Evolutionary conservation across 2,797 vertebrate species (phyloP).

Genomic region (Tympanoctomys barrerae): DNA sequence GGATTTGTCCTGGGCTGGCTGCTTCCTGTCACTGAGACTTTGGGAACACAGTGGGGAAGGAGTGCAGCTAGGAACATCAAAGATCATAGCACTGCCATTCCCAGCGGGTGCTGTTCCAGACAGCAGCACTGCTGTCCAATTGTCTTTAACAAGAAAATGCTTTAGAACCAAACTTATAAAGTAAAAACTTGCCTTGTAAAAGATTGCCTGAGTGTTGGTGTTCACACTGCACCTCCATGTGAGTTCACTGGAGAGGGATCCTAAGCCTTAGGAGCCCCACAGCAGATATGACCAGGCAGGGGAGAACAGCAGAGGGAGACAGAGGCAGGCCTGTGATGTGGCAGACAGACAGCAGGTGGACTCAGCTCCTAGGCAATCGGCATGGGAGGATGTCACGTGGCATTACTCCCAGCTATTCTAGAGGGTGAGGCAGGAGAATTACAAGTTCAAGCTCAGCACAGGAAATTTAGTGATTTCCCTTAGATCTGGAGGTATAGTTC

Average conservation of each 20-base stretch:
- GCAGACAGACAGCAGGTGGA: too few relatives aligned
- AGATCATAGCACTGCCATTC: background rate
- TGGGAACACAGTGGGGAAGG: background rate
- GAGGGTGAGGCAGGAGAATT: background rate
- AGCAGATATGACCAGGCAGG: background rate
- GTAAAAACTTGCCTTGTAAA: conserved; percentile 44
- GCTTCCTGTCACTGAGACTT: background rate
- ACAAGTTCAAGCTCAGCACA: background rate
- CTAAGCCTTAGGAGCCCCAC: background rate
- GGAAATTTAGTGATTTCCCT: background rate
- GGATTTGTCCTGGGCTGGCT: background rate
- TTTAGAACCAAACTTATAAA: conserved; percentile 46
- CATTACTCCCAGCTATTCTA: background rate
- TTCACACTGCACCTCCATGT: background rate
- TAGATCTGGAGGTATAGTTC: background rate
- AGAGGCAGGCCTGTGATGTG: background rate
- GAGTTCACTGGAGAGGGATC: background rate
- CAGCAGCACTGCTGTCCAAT: background rate
- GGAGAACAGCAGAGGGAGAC: background rate
- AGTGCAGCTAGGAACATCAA: background rate
- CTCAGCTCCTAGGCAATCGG: too few relatives aligned
- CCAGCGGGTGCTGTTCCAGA: background rate
- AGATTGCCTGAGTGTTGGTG: background rate
- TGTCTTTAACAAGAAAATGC: conserved; percentile 38
- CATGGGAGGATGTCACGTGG: background rate